Evolutionary conservation across 1,140 invertebrate genomes (phyloP).

Genomic region (Oncopodura yosiiana): DNA sequence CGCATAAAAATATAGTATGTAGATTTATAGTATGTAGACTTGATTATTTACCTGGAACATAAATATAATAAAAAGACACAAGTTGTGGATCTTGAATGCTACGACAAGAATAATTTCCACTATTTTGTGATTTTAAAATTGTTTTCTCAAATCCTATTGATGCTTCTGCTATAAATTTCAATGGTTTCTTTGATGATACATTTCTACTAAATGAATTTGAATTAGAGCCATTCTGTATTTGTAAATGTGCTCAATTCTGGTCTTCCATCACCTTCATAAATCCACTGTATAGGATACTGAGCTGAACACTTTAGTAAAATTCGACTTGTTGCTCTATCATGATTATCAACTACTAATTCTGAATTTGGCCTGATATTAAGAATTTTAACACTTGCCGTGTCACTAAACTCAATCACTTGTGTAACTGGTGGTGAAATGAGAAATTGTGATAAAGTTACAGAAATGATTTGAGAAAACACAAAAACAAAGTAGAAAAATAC

Average conservation of each 20-base stretch:
- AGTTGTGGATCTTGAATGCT: too few species aligned
- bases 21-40: too few species aligned
- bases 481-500: too few species aligned
- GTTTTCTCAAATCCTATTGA: neutral
- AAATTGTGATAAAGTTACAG: too few species aligned
- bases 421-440: neutral
- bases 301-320: conserved; percentile 18
- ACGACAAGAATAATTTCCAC: too few species aligned
- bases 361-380: conserved; percentile 4
- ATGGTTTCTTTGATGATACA: neutral
- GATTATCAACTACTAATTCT: conserved; percentile 17
- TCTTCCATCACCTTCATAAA: conserved; percentile 22
- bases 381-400: neutral
- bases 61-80: too few species aligned
- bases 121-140: too few species aligned
- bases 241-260: conserved; percentile 14
- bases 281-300: conserved; percentile 21
- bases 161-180: conserved; percentile 11
- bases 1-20: too few species aligned
- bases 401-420: conserved; percentile 5
- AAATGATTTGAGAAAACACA: too few species aligned
- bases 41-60: too few species aligned
- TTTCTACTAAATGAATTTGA: neutral
- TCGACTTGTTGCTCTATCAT: conserved; percentile 4
- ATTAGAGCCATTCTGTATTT: conserved; percentile 3